Evolutionary conservation across 2,113 vertebrate species (phyloP), one percentile per base, ranked within the genome.

Genomic region (Callopanchax toddi): DNA sequence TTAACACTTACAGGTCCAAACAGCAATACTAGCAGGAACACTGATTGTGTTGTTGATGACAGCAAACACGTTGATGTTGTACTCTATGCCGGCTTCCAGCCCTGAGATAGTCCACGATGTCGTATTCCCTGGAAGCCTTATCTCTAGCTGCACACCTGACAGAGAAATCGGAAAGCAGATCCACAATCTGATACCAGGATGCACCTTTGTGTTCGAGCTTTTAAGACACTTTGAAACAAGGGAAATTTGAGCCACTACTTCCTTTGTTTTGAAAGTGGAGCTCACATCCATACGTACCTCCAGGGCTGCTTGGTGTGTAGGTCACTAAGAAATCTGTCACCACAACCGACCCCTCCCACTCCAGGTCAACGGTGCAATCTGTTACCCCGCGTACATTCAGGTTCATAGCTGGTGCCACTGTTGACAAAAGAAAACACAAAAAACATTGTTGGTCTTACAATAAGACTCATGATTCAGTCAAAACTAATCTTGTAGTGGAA

Each of bases 61-160:
- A 0, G 96, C 92, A 0, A 94, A 96, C 85, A 99, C 71, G 16
- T 94, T 98, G 90, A 99, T 88, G 79, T 95, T 96, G 92, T 98
- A 99, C 81, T 95, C 95, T 53, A 96, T 64, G 4, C 96, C 96
- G 0, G 96, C 94, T 73, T 96, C 94, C 78, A 99, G 92, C 22
- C 94, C 94, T 0, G 66, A 82, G 87, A 99, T 92, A 80, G 87
- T 93, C 91, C 92, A 93, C 54, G 90, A 86, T 67, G 92, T 95
- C 84, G 90, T 91, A 71, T 96, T 95, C 52, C 96, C 96, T 0
- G 95, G 94, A 44, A 99, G 90, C 49, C 94, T 89, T 61, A 94
- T 92, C 91, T 99, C 96, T 51, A 96, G 90, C 75, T 95, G 96
- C 32, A 92, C 77, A 76, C 89, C 89, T 90, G 62, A 60, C 25